These are phyloP conservation scores for Apostichopus japonicus DNA, from an alignment of 35 echinoderm and acorn worm genomes.

Conservation along the genomic window DNA sequence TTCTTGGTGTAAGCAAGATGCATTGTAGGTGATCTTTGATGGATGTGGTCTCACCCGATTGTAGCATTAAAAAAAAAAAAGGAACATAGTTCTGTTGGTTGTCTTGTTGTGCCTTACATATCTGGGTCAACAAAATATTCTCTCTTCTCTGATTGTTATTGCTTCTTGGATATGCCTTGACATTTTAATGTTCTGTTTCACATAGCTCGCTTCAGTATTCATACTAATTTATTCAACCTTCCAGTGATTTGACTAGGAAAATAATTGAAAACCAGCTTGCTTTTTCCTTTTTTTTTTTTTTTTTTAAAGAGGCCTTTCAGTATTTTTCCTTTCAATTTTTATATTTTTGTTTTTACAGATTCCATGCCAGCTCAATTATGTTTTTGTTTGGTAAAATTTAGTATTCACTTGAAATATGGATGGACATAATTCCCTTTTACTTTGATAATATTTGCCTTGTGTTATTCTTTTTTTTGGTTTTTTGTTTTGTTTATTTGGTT, in stretches of 20 bases:
- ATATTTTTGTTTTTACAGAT: slow-evolving; percentile 54
- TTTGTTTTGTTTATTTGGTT: slow-evolving; percentile 19
- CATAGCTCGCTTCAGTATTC: slow-evolving; percentile 64
- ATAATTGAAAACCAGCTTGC: slow-evolving; percentile 30
- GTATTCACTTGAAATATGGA: slow-evolving; percentile 55
- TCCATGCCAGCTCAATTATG: slow-evolving; percentile 57
- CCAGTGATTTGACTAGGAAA: slow-evolving; percentile 57
- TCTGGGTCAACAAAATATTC: slow-evolving; percentile 54
- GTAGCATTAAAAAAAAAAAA: neutral
- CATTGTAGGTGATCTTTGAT: neutral
- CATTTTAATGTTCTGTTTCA: slow-evolving; percentile 36
- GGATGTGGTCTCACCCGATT: neutral
- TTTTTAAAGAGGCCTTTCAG: slow-evolving; percentile 58
- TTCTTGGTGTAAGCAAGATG: neutral
- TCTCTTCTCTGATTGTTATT: slow-evolving; percentile 13
- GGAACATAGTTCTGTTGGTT: slow-evolving; percentile 28
- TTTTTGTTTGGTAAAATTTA: slow-evolving; percentile 36
- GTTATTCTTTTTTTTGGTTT: neutral
- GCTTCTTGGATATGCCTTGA: slow-evolving; percentile 67
- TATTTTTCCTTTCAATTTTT: slow-evolving; percentile 63
- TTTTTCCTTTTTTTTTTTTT: slow-evolving; percentile 19
- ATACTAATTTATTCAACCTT: slow-evolving; percentile 67
- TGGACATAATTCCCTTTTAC: slow-evolving; percentile 10
- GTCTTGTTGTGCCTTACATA: slow-evolving; percentile 55
- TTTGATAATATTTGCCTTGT: slow-evolving; percentile 37